phyloP scores from a whole-genome alignment of 2,113 vertebrate genomes.

The Lampris incognitus region DNA sequence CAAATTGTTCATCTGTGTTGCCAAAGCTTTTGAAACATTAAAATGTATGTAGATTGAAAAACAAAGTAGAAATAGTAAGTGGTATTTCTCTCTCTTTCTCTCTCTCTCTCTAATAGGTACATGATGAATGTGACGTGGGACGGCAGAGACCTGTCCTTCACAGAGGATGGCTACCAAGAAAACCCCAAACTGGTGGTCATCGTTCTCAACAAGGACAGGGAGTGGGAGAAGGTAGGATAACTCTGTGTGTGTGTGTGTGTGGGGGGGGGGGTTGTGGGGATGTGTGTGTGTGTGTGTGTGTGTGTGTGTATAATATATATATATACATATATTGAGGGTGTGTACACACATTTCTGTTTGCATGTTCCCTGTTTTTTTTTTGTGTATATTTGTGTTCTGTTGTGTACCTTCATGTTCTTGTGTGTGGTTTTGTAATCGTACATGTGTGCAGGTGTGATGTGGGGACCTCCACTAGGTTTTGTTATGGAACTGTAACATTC shows the following conservation, averaged over 20 bases:
- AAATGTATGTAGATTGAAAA: too few relatives aligned
- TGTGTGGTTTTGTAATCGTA: too few relatives aligned
- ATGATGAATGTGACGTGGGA: constrained; percentile 99
- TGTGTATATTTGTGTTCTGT: background rate
- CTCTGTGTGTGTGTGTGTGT: background rate
- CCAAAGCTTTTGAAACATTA: too few relatives aligned
- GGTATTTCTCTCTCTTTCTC: background rate
- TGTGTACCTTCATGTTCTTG: too few relatives aligned
- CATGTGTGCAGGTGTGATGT: too few relatives aligned
- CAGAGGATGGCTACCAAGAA: constrained; percentile 95
- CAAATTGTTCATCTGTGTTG: too few relatives aligned
- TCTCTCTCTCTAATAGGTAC: constrained; percentile 85
- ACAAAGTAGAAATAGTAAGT: too few relatives aligned
- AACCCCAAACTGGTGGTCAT: constrained; percentile 95
- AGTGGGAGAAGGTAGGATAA: constrained; percentile 97
- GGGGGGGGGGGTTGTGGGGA: background rate
- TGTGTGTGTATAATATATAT: background rate
- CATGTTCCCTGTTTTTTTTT: background rate
- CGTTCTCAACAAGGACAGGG: constrained; percentile 93
- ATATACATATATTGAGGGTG: background rate
- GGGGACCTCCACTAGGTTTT: too few relatives aligned
- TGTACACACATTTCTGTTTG: too few relatives aligned
- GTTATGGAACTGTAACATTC: too few relatives aligned
- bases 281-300: constrained; percentile 22
- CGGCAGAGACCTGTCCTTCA: constrained; percentile 96